Percentiles rank a stretch among this genome's conserved stretches.
These are phyloP conservation scores for Desmophyllum pertusum DNA, from an alignment of 92 coral and sea anemone species.

Conservation along the genomic window DNA sequence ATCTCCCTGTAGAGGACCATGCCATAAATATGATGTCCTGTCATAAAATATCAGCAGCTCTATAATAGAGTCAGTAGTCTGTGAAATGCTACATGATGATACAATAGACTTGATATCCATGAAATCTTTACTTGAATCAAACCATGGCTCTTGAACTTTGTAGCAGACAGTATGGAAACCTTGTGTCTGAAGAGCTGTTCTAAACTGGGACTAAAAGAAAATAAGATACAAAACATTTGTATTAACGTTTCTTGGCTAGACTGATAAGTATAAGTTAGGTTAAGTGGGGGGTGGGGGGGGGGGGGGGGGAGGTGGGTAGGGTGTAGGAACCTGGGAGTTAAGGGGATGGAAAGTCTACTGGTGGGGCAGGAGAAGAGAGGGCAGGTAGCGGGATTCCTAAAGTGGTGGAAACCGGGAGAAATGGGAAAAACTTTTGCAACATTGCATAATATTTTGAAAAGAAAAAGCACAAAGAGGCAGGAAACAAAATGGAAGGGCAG, in stretches of 20 bases:
- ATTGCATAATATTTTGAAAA: too few species aligned
- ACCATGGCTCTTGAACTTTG: slow-evolving; percentile 63
- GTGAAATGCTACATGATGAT: slow-evolving; percentile 23
- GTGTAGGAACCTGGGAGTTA: too few species aligned
- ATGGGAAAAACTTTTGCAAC: too few species aligned
- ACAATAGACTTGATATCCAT: slow-evolving; percentile 17
- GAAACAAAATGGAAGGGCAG: too few species aligned
- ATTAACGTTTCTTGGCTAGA: background rate
- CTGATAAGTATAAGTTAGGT: background rate
- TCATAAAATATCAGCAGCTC: slow-evolving; percentile 66
- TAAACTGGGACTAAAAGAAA: slow-evolving; percentile 32
- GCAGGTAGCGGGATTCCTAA: too few species aligned
- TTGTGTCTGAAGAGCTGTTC: slow-evolving; percentile 8
- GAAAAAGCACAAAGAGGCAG: too few species aligned
- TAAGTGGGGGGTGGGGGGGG: too few species aligned
- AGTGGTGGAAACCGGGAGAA: too few species aligned
- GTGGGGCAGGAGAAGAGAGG: too few species aligned
- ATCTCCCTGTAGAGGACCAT: slow-evolving; percentile 50
- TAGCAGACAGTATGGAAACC: slow-evolving; percentile 54
- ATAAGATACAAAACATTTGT: background rate
- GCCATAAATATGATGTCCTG: slow-evolving; percentile 64
- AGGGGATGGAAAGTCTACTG: too few species aligned
- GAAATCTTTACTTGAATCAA: slow-evolving; percentile 39
- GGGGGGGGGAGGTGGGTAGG: too few species aligned
- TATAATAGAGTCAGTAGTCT: slow-evolving; percentile 12